Evolutionary conservation across 1,140 invertebrate species (phyloP).

Genomic region (Prorops nasuta): DNA sequence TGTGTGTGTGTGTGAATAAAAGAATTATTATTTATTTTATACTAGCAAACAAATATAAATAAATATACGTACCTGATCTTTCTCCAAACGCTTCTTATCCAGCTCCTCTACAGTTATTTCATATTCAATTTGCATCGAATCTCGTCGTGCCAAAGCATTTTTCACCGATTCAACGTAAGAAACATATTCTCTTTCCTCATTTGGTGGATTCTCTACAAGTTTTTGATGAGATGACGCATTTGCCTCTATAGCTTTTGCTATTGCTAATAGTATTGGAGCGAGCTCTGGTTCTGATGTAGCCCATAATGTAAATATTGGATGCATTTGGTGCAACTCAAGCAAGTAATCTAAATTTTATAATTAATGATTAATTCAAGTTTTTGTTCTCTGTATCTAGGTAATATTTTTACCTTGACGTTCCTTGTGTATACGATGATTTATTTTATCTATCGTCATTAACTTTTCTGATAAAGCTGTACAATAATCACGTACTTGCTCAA

Average conservation of each 20-base stretch:
- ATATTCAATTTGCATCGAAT: slow-evolving; percentile 70
- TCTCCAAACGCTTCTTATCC: slow-evolving; percentile 63
- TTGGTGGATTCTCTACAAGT: slow-evolving; percentile 52
- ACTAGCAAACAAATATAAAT: background rate
- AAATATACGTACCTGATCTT: slow-evolving; percentile 59
- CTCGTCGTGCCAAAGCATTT: slow-evolving; percentile 66
- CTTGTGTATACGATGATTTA: slow-evolving; percentile 67
- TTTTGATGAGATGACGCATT: slow-evolving; percentile 57
- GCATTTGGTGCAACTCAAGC: slow-evolving; percentile 57
- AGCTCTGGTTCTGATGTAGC: slow-evolving; percentile 59
- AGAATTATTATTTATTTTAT: slow-evolving; percentile 1
- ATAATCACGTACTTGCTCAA: slow-evolving; percentile 66
- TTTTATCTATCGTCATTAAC: slow-evolving; percentile 64
- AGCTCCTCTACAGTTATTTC: slow-evolving; percentile 68
- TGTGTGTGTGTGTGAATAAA: slow-evolving; percentile 16
- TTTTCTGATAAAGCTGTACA: slow-evolving; percentile 66
- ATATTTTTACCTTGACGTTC: slow-evolving; percentile 61
- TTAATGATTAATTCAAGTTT: background rate
- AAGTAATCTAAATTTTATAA: slow-evolving; percentile 52
- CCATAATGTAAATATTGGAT: slow-evolving; percentile 61
- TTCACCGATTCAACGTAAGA: slow-evolving; percentile 69
- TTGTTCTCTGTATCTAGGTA: background rate
- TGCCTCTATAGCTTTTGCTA: slow-evolving; percentile 56
- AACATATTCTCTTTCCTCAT: slow-evolving; percentile 69
- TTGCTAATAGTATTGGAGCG: slow-evolving; percentile 51